Conservation (phyloP, 1,140 invertebrate genomes). For the Trichonephila inaurata region DNA sequence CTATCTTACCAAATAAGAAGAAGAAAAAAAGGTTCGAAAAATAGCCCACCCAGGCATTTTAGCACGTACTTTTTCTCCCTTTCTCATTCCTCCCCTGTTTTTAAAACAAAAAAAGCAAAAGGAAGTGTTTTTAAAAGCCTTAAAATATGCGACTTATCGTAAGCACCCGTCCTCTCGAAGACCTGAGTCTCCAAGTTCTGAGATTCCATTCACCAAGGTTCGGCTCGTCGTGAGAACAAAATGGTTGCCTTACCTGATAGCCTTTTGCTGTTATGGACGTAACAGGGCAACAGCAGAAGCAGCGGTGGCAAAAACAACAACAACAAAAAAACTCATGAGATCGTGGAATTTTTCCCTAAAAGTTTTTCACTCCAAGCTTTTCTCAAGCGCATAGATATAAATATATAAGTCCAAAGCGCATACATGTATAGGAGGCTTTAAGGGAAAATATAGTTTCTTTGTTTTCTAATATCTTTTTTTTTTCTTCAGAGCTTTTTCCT, state of each 20-base stretch:
- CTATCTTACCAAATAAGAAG: neutral
- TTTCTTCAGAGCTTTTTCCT: neutral
- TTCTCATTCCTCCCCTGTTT: neutral
- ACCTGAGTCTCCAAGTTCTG: neutral
- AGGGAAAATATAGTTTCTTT: conserved; percentile 47
- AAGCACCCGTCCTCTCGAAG: neutral
- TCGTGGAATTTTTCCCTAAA: conserved; percentile 26
- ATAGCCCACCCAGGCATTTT: neutral
- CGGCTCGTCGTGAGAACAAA: conserved; percentile 27
- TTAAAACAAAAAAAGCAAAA: neutral
- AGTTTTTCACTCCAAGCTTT: conserved; percentile 43
- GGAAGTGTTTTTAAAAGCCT: conserved; percentile 34
- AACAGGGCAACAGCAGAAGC: neutral
- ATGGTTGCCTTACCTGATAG: conserved; percentile 57
- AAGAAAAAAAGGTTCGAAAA: neutral
- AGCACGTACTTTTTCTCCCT: neutral
- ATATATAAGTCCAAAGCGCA: conserved; percentile 43
- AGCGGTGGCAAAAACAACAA: neutral
- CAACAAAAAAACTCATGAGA: conserved; percentile 12
- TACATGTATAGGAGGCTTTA: conserved; percentile 44
- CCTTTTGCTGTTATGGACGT: conserved; percentile 34
- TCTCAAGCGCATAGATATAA: conserved; percentile 43
- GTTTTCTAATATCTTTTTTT: conserved; percentile 9
- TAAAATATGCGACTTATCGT: conserved; percentile 60
- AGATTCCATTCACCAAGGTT: neutral